A percentile compares a stretch with the other conserved stretches of the same genome.
Conservation (phyloP, 2,113 vertebrate species). For the Rutilus rutilus region DNA sequence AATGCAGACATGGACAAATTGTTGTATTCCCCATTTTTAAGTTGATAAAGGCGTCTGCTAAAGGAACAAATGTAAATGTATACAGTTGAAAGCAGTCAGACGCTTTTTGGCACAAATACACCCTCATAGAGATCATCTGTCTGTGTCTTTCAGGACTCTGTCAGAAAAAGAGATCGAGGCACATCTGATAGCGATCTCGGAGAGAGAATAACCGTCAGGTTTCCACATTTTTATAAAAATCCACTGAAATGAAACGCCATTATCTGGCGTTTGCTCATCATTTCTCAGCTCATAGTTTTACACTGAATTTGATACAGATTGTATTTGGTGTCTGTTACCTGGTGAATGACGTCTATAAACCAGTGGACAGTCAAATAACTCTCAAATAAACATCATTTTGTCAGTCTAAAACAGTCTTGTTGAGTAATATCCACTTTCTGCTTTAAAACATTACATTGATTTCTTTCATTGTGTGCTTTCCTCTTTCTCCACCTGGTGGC, state of each 20-base stretch:
- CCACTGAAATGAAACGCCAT: no score
- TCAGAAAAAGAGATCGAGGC: constrained; percentile 70
- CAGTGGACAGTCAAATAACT: background rate
- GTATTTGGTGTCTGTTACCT: background rate
- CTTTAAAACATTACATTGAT: no score
- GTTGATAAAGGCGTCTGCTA: no score
- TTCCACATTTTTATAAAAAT: background rate
- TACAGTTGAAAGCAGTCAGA: no score
- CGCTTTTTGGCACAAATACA: no score
- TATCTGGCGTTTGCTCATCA: background rate
- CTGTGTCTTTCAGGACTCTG: constrained; percentile 65
- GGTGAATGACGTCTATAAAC: background rate
- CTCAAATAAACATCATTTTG: background rate
- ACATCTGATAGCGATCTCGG: constrained; percentile 75
- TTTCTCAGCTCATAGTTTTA: background rate
- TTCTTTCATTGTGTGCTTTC: no score
- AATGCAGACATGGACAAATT: no score
- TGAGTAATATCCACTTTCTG: background rate
- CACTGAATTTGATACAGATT: background rate
- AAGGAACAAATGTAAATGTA: no score
- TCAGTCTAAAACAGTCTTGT: background rate
- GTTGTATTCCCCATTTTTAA: no score
- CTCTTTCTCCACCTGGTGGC: no score
- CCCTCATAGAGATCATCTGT: background rate
- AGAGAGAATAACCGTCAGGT: constrained; percentile 68